A percentile compares a stretch with the other conserved stretches of the same genome.
Evolutionary conservation across 2,888 invertebrate species (phyloP).

Genomic region (Linyphia triangularis): DNA sequence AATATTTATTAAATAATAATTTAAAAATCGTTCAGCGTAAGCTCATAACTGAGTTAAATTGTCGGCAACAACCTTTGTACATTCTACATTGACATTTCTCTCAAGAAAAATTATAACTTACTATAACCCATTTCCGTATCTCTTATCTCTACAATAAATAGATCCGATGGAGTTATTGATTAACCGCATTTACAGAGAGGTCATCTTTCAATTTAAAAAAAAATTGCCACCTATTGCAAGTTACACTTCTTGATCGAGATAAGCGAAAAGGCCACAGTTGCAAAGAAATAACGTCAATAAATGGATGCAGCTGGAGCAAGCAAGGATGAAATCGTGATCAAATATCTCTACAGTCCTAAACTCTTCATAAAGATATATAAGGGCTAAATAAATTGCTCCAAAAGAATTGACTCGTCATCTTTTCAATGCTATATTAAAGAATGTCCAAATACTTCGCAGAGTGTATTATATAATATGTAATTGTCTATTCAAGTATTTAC

Average conservation of each 20-base stretch:
- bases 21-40: no score
- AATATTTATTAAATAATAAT: no score
- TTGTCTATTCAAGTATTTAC: no score
- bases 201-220: background rate
- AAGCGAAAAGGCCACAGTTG: background rate
- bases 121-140: no score
- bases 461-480: no score
- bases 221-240: background rate
- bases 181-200: background rate
- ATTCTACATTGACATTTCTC: no score
- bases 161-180: background rate
- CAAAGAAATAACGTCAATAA: background rate
- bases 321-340: background rate
- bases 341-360: background rate
- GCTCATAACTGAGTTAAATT: no score
- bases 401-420: background rate
- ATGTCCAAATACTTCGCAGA: no score
- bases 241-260: background rate
- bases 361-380: background rate
- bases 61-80: no score
- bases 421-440: background rate
- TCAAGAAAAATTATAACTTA: no score
- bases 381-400: background rate
- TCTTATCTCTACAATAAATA: no score
- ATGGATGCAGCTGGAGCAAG: background rate